Conservation (phyloP, 64 coral and sea anemone species). For the Acropora yongei region DNA sequence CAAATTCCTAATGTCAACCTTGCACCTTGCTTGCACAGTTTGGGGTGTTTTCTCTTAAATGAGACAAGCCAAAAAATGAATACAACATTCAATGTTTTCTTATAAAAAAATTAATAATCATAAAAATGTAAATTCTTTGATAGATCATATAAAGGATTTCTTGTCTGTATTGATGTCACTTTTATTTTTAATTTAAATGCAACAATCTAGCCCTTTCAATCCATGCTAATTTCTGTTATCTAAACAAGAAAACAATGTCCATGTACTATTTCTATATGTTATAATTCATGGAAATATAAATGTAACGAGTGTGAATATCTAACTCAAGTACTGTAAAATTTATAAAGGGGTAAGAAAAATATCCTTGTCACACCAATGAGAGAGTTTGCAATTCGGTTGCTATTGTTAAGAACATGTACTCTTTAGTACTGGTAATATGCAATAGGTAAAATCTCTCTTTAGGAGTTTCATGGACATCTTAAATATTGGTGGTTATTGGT, state of each 20-base stretch:
- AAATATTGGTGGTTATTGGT: slow-evolving; percentile 6
- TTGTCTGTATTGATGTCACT: slow-evolving; percentile 31
- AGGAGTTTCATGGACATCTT: slow-evolving; percentile 23
- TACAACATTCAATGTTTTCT: slow-evolving; percentile 35
- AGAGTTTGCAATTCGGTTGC: not conserved
- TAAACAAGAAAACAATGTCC: slow-evolving; percentile 26
- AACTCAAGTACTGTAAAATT: slow-evolving; percentile 27
- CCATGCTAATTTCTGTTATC: slow-evolving; percentile 28
- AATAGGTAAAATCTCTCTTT: slow-evolving; percentile 28
- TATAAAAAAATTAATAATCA: slow-evolving; percentile 30
- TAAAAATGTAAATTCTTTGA: slow-evolving; percentile 31
- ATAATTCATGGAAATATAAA: slow-evolving; percentile 14
- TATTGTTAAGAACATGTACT: slow-evolving; percentile 1
- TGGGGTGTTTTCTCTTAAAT: slow-evolving; percentile 10
- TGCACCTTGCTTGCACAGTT: slow-evolving; percentile 20
- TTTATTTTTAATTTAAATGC: slow-evolving; percentile 14
- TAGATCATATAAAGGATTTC: not conserved
- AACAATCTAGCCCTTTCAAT: slow-evolving; percentile 27
- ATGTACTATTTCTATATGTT: not conserved
- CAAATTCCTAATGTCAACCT: slow-evolving; percentile 10
- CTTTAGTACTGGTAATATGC: slow-evolving; percentile 20
- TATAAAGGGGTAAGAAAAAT: not conserved
- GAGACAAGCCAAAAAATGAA: slow-evolving; percentile 16
- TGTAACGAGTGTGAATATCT: slow-evolving; percentile 16
- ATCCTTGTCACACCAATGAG: not conserved